These are phyloP conservation scores for Tenthredo scrophulariae DNA, from an alignment of 2,888 invertebrate species.

Conservation along the genomic window DNA sequence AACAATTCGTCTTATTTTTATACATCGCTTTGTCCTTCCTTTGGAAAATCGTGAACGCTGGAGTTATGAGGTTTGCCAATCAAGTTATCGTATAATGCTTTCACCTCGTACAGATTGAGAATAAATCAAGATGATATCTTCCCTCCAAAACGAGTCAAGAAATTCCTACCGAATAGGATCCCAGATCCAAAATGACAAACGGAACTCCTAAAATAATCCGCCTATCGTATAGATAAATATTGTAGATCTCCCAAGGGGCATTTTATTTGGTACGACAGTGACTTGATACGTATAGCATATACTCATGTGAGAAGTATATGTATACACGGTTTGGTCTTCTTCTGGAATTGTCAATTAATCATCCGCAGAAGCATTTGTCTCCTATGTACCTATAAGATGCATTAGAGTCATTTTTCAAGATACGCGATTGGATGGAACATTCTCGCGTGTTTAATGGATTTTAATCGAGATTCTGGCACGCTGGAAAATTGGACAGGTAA, in stretches of 20 bases:
- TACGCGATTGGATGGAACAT: slow-evolving; percentile 16
- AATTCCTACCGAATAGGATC: neutral
- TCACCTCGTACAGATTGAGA: neutral
- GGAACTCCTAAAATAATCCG: slow-evolving; percentile 17
- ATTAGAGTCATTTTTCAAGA: neutral
- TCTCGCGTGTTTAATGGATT: slow-evolving; percentile 23
- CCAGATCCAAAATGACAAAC: slow-evolving; percentile 6
- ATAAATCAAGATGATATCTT: neutral
- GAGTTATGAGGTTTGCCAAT: neutral
- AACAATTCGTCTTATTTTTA: neutral
- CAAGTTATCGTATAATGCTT: neutral
- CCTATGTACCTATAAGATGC: neutral
- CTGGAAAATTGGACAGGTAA: slow-evolving; percentile 20
- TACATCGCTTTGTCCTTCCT: neutral
- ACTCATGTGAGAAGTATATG: slow-evolving; percentile 10
- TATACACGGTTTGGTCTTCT: neutral
- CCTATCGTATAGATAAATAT: slow-evolving; percentile 9
- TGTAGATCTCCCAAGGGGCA: neutral
- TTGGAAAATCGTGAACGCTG: neutral
- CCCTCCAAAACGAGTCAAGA: neutral
- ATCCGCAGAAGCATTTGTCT: neutral
- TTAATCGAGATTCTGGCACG: slow-evolving; percentile 29
- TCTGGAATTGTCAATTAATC: neutral
- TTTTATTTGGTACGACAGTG: slow-evolving; percentile 26
- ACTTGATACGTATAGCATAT: slow-evolving; percentile 33